Percentiles rank a stretch among this genome's conserved stretches.
Evolutionary conservation across 2,113 vertebrate species (phyloP).

Genomic region (Trogon melanurus): DNA sequence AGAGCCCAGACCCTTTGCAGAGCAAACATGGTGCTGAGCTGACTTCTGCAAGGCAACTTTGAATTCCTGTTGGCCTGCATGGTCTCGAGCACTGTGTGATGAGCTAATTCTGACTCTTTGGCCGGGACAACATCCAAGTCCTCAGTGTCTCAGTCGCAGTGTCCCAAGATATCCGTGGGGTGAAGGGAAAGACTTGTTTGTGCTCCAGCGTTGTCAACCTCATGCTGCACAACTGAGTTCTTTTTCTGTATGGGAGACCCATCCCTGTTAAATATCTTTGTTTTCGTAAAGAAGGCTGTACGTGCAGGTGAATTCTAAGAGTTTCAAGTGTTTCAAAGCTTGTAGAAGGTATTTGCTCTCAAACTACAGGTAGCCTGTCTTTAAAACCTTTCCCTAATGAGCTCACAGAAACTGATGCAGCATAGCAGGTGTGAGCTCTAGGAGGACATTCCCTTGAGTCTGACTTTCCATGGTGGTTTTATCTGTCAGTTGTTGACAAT

Average conservation of each 20-base stretch:
- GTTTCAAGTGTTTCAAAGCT: neutral
- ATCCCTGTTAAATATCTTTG: neutral
- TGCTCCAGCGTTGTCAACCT: neutral
- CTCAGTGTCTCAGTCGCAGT: neutral
- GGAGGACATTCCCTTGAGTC: neutral
- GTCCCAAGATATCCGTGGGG: neutral
- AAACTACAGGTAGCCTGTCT: neutral
- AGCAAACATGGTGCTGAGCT: neutral
- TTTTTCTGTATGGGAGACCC: neutral
- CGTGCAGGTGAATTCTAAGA: neutral
- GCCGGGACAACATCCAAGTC: neutral
- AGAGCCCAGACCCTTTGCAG: neutral
- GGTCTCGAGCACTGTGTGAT: accelerated
- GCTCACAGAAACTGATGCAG: neutral
- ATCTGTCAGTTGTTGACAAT: accelerated
- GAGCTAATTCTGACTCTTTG: neutral
- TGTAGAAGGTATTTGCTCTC: accelerated
- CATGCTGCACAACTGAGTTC: neutral
- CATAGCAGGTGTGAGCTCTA: neutral
- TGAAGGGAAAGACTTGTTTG: neutral
- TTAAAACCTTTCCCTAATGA: neutral
- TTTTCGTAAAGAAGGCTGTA: neutral
- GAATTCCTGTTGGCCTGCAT: neutral
- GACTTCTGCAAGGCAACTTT: neutral
- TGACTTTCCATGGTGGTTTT: neutral